phyloP scores from a whole-genome alignment of 2,888 invertebrate species.

The Cotesia congregata region DNA sequence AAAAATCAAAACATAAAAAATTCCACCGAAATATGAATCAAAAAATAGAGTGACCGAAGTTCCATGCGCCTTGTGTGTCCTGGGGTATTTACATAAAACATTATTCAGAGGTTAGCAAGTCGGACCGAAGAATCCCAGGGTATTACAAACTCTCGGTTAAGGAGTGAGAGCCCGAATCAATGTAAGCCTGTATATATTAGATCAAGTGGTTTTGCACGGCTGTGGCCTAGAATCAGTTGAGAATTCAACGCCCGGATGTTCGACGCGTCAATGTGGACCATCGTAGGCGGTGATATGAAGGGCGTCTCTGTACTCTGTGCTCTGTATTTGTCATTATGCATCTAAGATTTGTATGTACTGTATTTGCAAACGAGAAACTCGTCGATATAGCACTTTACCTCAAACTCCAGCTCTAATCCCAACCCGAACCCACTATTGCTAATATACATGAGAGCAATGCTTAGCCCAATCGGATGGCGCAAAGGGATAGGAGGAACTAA shows the following conservation, averaged over 20 bases:
- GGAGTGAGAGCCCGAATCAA: background rate
- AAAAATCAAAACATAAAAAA: too few relatives aligned
- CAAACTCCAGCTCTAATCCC: too few relatives aligned
- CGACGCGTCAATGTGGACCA: constrained; percentile 33
- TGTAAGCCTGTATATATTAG: background rate
- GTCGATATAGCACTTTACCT: background rate
- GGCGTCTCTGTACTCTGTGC: background rate
- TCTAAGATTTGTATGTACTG: constrained; percentile 26
- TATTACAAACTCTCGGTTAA: background rate
- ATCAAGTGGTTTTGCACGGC: constrained; percentile 24
- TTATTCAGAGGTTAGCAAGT: background rate
- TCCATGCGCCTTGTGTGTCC: too few relatives aligned
- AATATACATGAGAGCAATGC: constrained; percentile 32
- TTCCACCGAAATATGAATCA: too few relatives aligned
- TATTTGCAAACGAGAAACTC: background rate
- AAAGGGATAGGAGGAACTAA: constrained; percentile 20
- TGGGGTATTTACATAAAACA: background rate
- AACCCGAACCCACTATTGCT: constrained; percentile 12
- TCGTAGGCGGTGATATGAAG: constrained; percentile 12
- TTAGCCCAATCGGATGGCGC: constrained; percentile 24
- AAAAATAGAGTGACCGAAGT: too few relatives aligned
- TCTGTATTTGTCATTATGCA: constrained; percentile 28
- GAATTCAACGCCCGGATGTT: constrained; percentile 37
- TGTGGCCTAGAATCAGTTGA: constrained; percentile 34
- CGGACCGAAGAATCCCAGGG: background rate